Conservation (phyloP, 2,888 invertebrate genomes). For the Iphiclides podalirius region DNA sequence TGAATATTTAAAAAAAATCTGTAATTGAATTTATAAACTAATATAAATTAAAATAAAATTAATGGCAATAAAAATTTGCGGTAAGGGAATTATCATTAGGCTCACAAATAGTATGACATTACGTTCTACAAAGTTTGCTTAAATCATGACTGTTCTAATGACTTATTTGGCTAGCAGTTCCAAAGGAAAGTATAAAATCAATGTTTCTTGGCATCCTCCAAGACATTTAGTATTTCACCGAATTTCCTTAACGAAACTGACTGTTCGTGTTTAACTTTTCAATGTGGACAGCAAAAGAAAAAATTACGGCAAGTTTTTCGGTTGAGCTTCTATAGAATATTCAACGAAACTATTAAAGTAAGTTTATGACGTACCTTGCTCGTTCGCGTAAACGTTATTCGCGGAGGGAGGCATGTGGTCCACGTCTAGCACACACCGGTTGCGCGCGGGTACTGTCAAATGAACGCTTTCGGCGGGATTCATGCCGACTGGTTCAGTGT, state of each 20-base stretch:
- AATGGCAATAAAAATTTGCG: no score
- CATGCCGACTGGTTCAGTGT: constrained; percentile 32
- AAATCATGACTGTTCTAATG: background rate
- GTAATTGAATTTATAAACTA: no score
- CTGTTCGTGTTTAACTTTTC: background rate
- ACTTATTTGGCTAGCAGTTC: constrained; percentile 8
- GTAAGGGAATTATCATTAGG: no score
- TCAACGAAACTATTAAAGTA: no score
- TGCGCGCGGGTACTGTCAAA: constrained; percentile 55
- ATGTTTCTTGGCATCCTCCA: constrained; percentile 20
- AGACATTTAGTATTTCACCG: constrained; percentile 15
- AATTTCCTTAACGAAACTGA: background rate
- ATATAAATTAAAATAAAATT: no score
- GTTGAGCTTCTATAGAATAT: no score
- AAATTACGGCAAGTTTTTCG: no score
- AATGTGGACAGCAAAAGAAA: background rate
- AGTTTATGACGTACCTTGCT: constrained; percentile 52
- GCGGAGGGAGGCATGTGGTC: constrained; percentile 45
- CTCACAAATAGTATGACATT: no score
- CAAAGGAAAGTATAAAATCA: constrained; percentile 21
- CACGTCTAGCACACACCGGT: constrained; percentile 49
- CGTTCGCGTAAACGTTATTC: constrained; percentile 37
- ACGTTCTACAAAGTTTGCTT: background rate
- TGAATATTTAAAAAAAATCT: no score
- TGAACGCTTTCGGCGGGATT: constrained; percentile 48